Base-by-base conservation (phyloP, 2,113 vertebrate genomes). In the Calypte anna region DNA sequence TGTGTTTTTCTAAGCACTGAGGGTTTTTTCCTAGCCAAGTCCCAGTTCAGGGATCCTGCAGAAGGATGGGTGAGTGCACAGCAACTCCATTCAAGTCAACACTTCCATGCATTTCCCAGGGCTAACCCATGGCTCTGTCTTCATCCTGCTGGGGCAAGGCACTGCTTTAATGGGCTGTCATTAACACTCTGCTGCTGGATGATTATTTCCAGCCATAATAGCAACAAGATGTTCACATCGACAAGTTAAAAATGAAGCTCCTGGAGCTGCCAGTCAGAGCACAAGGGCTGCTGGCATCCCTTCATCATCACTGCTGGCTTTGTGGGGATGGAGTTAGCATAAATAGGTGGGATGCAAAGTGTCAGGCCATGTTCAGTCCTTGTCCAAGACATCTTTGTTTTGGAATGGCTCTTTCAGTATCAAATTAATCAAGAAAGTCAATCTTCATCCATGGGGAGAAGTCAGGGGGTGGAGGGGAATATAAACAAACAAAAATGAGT, bases 191-290 rank as follows among this genome's bases (percentile, higher is more conserved):
- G 70, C 85, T 81, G 82, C 94, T 75, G 68, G 59, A 6, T 33
- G 92, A 72, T 81, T 77, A 57, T 54, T 81, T 58, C 91, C 91
- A 86, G 82, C 31, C 83, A 57, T 68, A 90, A 86, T 61, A 43
- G 82, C 86, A 74, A 16, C 36, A 76, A n/a, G 68, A 73, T 58
- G 86, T 69, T 85, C 64, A 31, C 53, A 54, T 82, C 8, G 20
- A 10, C 69, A 38, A 46, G 93, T 63, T 88, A 14, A 44, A 27
- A 40, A 27, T 9, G 19, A 61, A 90, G 91, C 58, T 81, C 11
- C 81, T 48, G 86, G 83, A 86, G 38, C 69, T 91, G 91, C 92
- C 92, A 69, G 82, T 67, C 75, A 9, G 82, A 44, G 88, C 9
- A 5, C 38, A 12, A 48, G 74, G 58, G 80, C 69, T 81, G 69